Evolutionary conservation across 2,113 vertebrate genomes (phyloP), one percentile per base, ranked within the genome.

Genomic region (Chamaea fasciata): DNA sequence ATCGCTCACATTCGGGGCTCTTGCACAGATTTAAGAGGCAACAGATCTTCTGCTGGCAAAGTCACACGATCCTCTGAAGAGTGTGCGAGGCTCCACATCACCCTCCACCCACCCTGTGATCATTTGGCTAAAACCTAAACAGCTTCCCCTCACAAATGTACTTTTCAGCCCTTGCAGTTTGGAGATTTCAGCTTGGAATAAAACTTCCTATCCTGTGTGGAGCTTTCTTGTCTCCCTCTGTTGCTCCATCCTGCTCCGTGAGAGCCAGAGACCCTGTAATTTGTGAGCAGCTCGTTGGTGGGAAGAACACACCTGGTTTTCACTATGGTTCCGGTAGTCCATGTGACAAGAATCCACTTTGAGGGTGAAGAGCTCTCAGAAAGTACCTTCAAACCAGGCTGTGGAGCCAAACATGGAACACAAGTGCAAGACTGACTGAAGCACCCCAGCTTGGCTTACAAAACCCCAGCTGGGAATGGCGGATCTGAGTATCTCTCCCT

Each of bases 191-290:
- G 16, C 13, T 44, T 73, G 18, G 26, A 35, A 27, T 26, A 18
- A 4, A 79, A 17, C 39, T 85, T 49, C 35, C 44, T n/a, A 31
- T 50, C 28, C 57, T 0, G 0, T 0, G 1, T 17, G 23, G 17
- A 82, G 19, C 46, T 81, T 52, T 35, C n/a, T 63, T 71, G 11
- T 52, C 41, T 70, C 14, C n/a, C n/a, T 82, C 1, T 65, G 31
- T 39, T 63, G n/a, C 75, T 67, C 64, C 63, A 50, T 33, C 19
- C 1, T 3, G 30, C 64, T 41, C 17, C 27, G 16, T n/a, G 20
- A 83, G 50, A 49, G 22, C 24, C 10, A 6, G 31, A 76, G 8
- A 37, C 22, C 14, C 28, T 26, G 17, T 16, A 27, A 70, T 27
- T 53, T 65, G 46, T 33, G 23, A 13, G 3, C n/a, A 63, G 46